phyloP scores from a whole-genome alignment of 1,140 invertebrate genomes.

The Drosophila saltans region DNA sequence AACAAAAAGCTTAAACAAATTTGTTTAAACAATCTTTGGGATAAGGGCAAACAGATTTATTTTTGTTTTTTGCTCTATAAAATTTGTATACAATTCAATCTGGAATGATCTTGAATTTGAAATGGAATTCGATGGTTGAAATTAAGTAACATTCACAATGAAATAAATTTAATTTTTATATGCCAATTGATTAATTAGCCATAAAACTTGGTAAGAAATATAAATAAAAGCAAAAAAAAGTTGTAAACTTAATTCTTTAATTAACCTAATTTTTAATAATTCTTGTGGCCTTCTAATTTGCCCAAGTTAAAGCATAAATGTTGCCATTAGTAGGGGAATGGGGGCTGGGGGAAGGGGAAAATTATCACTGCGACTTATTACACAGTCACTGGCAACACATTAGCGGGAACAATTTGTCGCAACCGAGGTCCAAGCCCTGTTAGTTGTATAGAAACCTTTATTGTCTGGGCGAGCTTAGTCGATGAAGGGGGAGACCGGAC shows the following conservation, averaged over 20 bases:
- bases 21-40: background rate
- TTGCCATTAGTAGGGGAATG: background rate
- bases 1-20: background rate
- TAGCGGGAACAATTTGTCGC: conserved; percentile 54
- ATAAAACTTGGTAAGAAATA: too few species aligned
- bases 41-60: background rate
- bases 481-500: conserved; percentile 10
- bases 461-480: conserved; percentile 44
- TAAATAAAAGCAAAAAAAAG: too few species aligned
- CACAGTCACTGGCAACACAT: conserved; percentile 58
- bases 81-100: background rate
- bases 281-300: background rate
- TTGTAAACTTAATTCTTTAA: background rate
- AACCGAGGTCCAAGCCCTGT: conserved; percentile 18
- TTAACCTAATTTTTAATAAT: background rate
- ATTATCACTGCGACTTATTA: conserved; percentile 33
- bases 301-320: background rate
- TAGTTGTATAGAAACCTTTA: conserved; percentile 39
- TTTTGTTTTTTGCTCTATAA: background rate
- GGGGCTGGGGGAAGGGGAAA: background rate
- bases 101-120: background rate
- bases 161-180: background rate
- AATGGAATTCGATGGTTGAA: background rate
- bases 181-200: background rate
- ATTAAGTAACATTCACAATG: background rate